Evolutionary conservation across 2,797 vertebrate genomes (phyloP).

Genomic region (Falco rusticolus): DNA sequence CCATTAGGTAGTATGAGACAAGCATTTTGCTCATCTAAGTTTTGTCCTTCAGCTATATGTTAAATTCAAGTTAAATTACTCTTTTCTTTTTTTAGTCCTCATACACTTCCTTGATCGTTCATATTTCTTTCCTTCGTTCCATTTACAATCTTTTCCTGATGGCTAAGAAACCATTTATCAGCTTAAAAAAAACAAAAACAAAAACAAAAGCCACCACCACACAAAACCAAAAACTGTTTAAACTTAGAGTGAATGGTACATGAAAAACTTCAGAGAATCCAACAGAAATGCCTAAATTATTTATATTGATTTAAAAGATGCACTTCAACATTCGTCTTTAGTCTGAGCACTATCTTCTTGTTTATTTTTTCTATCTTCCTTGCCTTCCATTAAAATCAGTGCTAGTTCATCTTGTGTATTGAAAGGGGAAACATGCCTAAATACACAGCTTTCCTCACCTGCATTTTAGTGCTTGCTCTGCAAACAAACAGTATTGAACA

Average conservation of each 20-base stretch:
- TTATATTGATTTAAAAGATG: background rate
- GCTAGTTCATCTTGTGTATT: background rate
- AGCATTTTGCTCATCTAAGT: background rate
- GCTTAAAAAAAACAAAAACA: background rate
- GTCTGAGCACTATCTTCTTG: background rate
- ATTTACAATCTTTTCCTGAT: background rate
- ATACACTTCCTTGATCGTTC: background rate
- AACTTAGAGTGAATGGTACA: background rate
- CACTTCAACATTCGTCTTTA: background rate
- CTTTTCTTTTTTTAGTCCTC: background rate
- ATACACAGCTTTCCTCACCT: background rate
- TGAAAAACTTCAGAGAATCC: background rate
- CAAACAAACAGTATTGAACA: background rate
- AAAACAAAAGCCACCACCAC: background rate
- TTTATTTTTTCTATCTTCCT: background rate
- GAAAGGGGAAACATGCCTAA: background rate
- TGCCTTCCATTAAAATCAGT: background rate
- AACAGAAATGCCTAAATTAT: background rate
- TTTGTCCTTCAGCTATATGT: background rate
- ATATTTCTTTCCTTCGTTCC: background rate
- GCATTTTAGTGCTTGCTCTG: background rate
- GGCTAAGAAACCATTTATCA: background rate
- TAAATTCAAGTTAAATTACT: background rate
- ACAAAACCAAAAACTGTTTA: background rate
- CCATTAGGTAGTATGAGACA: background rate